Base-by-base conservation (phyloP, 1,140 invertebrate species). In the Physella acuta region DNA sequence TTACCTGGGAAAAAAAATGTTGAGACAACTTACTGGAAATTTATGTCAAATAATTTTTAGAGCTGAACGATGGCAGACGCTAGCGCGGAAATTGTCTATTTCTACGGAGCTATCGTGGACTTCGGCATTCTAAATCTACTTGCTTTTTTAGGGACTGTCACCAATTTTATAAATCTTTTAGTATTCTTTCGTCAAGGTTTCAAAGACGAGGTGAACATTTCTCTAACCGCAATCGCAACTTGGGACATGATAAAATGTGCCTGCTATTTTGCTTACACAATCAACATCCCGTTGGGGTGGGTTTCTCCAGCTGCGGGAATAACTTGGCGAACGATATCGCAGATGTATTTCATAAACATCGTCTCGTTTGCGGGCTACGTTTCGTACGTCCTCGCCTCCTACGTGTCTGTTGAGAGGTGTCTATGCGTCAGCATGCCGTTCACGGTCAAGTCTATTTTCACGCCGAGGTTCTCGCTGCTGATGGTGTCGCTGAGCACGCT, bases 161-260 rank as follows among this genome's bases (percentile, higher is more conserved):
- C 53, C 1, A 68, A 68, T 36, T 59, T 31, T 14, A 34, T 68
- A 0, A 64, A 3, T 31, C 3, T 64, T 17, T 5, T 52, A 3
- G 62, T 64, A 14, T 52, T 64, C 24, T n/a, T 26, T n/a, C 24
- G 33, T 26, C 62, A 64, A 51, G 62, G 62, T 20, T 60, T 68
- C 26, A 59, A 44, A 28, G 66, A 59, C 36, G 28, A 28, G 36
- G 36, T 44, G 20, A 68, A 68, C 39, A 44, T 58, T 14, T 58
- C 55, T 3, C 20, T 68, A 16, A 14, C 37, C 2, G 17, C 33
- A 3, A 60, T 68, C n/a, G 17, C 55, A 17, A 11, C 39, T 4
- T 68, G 55, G 55, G 34, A 68, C 36, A 5, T 59, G 5, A 37
- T 52, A 49, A 64, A 64, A 34, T 64, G 62, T 24, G n/a, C 52